Base-by-base conservation (phyloP, 2,797 vertebrate species). In the Myotis myotis region DNA sequence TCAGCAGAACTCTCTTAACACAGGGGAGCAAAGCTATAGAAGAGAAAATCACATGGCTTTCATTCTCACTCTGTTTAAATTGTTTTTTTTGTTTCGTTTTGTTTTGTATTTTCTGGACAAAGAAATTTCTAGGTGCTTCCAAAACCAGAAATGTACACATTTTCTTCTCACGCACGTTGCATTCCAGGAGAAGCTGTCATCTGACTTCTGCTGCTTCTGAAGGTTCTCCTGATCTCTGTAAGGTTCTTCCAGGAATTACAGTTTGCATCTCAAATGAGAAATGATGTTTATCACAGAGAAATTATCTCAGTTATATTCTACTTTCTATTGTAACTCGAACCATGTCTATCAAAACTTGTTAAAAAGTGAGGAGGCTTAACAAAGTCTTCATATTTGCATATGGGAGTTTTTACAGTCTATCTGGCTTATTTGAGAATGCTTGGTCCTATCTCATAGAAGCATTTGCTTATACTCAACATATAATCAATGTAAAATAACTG, bases 251-350 rank as follows among this genome's bases (percentile, higher is more conserved):
- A 76, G 36, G 41, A 81, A 33, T 62, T 89, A 20, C 8, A 44
- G 33, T 79, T 94, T 87, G 86, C 57, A 74, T 91, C 53, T 95
- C 89, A 87, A 83, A 64, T 38, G 53, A 95, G 44, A 95, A 78
- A 41, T 92, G 41, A 19, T 17, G 28, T 93, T 90, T 95, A 71
- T 79, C 87, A 82, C 88, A 94, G 47, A 85, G 49, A 1, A 7
- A 47, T 93, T 76, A 1, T 80, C 79, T 94, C 80, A 76, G 22
- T 94, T 93, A 33, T 3, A 22, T 89, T 44, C 55, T 84, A 60
- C 20, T 71, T 87, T 90, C 66, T 88, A 10, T 87, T 86, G 15
- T 83, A 87, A 89, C 33, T 81, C 28, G 22, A 79, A 44, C 8
- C 1, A 0, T 80, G 41, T 82, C 53, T 86, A 72, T 93, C 53